These are phyloP conservation scores for Myotis myotis DNA, from an alignment of 2,797 vertebrate species.

Conservation along the genomic window DNA sequence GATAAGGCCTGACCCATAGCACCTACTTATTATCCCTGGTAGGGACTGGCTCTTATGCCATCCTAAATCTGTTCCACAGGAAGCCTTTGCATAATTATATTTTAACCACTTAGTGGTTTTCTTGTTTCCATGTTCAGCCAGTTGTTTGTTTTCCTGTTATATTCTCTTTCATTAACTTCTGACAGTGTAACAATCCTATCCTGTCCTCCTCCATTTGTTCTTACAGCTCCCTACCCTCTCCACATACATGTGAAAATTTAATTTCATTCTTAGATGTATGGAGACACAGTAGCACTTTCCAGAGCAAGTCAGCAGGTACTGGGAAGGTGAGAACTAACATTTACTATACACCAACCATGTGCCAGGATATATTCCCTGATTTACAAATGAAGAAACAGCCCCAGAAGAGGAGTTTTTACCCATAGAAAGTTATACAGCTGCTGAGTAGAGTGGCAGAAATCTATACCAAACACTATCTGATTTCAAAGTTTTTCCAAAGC, in stretches of 20 bases:
- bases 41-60: not conserved
- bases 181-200: slow-evolving; percentile 2
- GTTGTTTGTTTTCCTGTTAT: slow-evolving; percentile 3
- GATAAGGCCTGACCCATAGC: not conserved
- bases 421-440: not conserved
- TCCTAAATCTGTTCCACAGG: not conserved
- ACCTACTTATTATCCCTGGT: not conserved
- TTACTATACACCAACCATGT: slow-evolving; percentile 20
- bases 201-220: slow-evolving; percentile 33
- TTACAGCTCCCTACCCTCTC: slow-evolving; percentile 38
- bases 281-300: slow-evolving; percentile 2
- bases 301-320: not conserved
- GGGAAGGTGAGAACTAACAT: not conserved
- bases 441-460: not conserved
- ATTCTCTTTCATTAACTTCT: slow-evolving; percentile 9
- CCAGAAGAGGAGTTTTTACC: not conserved
- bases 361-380: not conserved
- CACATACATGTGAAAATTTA: slow-evolving; percentile 27
- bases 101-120: slow-evolving; percentile 16
- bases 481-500: slow-evolving; percentile 39
- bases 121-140: slow-evolving; percentile 36
- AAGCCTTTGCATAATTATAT: slow-evolving; percentile 6
- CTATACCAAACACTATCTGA: not conserved
- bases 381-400: slow-evolving; percentile 18
- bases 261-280: slow-evolving; percentile 16